Evolutionary conservation across 2,888 invertebrate genomes (phyloP), one percentile per base, ranked within the genome.

Genomic region (Selenia dentaria): DNA sequence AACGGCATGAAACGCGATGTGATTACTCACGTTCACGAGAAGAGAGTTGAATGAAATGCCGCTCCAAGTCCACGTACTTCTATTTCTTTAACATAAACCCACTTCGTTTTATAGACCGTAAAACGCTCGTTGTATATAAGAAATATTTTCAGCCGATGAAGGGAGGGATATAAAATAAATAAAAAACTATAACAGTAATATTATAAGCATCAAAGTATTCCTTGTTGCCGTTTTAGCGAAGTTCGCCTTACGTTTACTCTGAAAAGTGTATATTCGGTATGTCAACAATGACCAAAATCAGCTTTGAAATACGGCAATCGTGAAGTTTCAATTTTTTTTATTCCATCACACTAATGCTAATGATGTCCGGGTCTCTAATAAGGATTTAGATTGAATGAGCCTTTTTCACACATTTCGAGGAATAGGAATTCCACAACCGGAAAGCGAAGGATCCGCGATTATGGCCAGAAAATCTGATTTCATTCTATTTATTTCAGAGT

Each of bases 91-190:
- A 50, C 48, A 52, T 47, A 45, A 47, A 46, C 41, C 46, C 33
- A 57, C 54, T 54, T 46, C 49, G 45, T 50, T 60, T 58, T 57
- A 55, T 55, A 47, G 51, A 16, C 16, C 41, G 53, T 58, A 51
- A 58, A 57, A 46, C 35, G 16, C 16, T 45, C 38, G 40, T 37
- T 32, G 28, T 9, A 31, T 44, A 47, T 44, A 52, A 36, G 37
- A 52, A 49, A 43, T 46, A 43, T 43, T 33, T 32, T 26, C 16
- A 32, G 27, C 20, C 26, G 13, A 14, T 32, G 18, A 18, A 26
- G 18, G 13, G 18, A 18, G 2, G 14, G 16, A 27, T 36, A 33
- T 47, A 22, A 37, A 6, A 39, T 4, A 2, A 4, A 2, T 16
- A 16, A 20, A 32, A 39, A 29, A 44, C 4, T 5, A 13, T 12